Evolutionary conservation across 2,797 vertebrate species (phyloP).

Genomic region (Microtus agrestis): DNA sequence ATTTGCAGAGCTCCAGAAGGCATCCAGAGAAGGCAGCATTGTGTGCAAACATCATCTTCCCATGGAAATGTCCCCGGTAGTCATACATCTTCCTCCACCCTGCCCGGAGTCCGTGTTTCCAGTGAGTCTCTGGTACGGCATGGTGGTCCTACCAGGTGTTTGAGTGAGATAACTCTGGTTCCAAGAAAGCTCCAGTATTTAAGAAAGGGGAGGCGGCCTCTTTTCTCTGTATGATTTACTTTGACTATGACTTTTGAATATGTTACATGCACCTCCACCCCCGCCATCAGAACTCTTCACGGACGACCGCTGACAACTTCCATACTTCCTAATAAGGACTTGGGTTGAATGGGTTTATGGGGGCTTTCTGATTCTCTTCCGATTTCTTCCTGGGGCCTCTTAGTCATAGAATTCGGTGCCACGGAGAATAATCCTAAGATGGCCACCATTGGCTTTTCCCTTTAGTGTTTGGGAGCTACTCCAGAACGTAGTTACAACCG

Average conservation of each 20-base stretch:
- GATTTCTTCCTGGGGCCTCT: conserved; percentile 82
- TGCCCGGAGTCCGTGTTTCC: not conserved
- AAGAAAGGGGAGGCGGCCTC: not conserved
- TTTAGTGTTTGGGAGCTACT: conserved; percentile 82
- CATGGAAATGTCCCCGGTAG: not conserved
- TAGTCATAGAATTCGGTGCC: conserved; percentile 60
- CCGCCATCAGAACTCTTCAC: not conserved
- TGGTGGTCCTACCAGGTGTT: not conserved
- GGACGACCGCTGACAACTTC: conserved; percentile 78
- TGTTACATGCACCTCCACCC: conserved; percentile 66
- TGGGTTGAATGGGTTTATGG: conserved; percentile 61
- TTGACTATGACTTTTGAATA: conserved; percentile 57
- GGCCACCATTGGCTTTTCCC: conserved; percentile 78
- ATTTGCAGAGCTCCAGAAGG: not conserved
- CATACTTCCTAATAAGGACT: conserved; percentile 55
- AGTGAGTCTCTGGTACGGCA: not conserved
- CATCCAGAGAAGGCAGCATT: not conserved
- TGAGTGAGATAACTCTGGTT: conserved; percentile 38
- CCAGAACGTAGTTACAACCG: conserved; percentile 58
- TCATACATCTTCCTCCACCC: not conserved
- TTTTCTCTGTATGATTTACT: conserved; percentile 38
- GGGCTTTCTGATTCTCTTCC: conserved; percentile 72
- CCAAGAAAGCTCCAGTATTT: conserved; percentile 21
- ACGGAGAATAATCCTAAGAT: conserved; percentile 69
- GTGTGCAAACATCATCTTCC: not conserved